Base-by-base conservation (phyloP, 2,797 vertebrate species). In the Sylvilagus floridanus region DNA sequence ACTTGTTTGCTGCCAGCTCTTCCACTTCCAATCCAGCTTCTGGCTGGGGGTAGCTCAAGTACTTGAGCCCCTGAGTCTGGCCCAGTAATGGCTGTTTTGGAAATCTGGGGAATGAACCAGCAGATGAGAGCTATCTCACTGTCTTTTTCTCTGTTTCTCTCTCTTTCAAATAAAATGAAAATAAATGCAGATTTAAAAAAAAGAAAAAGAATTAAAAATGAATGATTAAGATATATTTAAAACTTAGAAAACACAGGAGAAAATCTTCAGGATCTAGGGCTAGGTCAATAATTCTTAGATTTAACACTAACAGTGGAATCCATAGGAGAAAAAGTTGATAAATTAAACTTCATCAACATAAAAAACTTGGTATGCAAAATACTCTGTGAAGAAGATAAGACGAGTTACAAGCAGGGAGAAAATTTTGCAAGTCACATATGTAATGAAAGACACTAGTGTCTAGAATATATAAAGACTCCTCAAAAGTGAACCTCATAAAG, bases 291-390 rank as follows among this genome's bases (percentile, higher is more conserved):
- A 42, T 75, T 69, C 30, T 90, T 71, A 71, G n/a, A 42, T n/a
- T 79, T 71, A 90, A 47, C n/a, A 82, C 21, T 76, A 30, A 63
- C 75, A 86, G 62, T 65, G 30, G 21, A 7, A 50, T 57, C 69
- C 28, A 47, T n/a, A 76, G 47, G 84, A 71, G 19, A 57, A 77
- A 26, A 54, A 83, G 76, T 42, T 83, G 47, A 71, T 42, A 86
- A 54, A 65, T 72, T 28, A 50, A 16, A 68, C 62, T 85, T 75
- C 32, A 62, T 83, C 35, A 87, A 86, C 82, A 88, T 83, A 63
- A 90, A 86, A 93, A 82, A 66, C 22, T 35, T 86, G 35, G 13
- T 83, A 24, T 93, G n/a, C 62, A 82, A 82, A 95, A 90, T 37
- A 47, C 32, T 32, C 7, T 77, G 4, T 76, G 28, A 63, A 72